Conservation (phyloP, 2,888 invertebrate species). For the Portevinia maculata region DNA sequence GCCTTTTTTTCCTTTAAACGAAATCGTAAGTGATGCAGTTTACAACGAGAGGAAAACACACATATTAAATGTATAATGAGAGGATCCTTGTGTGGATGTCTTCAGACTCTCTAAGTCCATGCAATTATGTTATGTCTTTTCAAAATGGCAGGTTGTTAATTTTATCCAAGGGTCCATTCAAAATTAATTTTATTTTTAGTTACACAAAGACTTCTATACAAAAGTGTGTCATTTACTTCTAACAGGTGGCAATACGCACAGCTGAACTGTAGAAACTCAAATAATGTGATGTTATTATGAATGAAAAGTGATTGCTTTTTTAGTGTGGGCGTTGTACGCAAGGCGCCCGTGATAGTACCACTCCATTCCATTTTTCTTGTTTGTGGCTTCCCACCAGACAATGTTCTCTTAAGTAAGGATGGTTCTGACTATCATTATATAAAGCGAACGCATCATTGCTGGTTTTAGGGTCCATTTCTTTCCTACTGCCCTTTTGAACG, state of each 20-base stretch:
- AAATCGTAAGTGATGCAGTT: conserved; percentile 16
- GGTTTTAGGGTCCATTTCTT: no score
- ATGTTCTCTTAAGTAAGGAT: no score
- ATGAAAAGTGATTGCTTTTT: conserved; percentile 30
- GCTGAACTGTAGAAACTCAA: conserved; percentile 27
- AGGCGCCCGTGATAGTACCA: no score
- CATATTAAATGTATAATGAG: conserved; percentile 11
- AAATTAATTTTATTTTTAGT: conserved; percentile 49
- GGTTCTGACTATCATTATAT: no score
- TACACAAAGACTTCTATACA: conserved; percentile 8
- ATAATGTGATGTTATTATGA: conserved; percentile 42
- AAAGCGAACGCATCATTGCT: no score
- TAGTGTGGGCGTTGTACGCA: no score
- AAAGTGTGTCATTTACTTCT: neutral
- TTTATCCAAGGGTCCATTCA: conserved; percentile 56
- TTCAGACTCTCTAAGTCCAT: conserved; percentile 23
- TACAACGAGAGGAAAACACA: conserved; percentile 19
- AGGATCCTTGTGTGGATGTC: conserved; percentile 30
- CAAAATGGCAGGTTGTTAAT: conserved; percentile 27
- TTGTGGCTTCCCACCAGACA: no score
- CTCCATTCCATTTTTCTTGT: no score
- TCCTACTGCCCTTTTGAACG: no score
- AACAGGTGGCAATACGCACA: conserved; percentile 54
- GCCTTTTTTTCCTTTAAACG: neutral
- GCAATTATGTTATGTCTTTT: conserved; percentile 20